phyloP scores from a whole-genome alignment of 2,888 invertebrate species.

The Eupithecia inturbata region DNA sequence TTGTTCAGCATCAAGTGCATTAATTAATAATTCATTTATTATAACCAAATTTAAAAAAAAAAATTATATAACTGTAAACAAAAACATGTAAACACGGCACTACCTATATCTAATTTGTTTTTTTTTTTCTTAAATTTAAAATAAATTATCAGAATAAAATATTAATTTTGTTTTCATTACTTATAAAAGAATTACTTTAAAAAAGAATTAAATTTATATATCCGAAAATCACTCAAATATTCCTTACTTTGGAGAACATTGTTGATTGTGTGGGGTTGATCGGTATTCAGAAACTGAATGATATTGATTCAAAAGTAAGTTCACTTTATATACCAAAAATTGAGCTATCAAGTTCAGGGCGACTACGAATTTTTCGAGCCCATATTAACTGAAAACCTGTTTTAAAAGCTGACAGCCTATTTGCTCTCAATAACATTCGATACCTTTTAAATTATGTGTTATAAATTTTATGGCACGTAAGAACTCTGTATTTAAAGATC shows the following conservation, averaged over 20 bases:
- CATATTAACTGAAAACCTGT: slow-evolving; percentile 36
- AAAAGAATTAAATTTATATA: background rate
- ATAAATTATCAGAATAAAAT: background rate
- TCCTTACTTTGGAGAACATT: slow-evolving; percentile 63
- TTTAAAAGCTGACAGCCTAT: slow-evolving; percentile 22
- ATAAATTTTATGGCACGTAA: background rate
- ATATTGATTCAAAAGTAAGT: slow-evolving; percentile 48
- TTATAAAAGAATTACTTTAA: background rate
- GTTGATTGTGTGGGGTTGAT: slow-evolving; percentile 50
- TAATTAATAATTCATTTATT: background rate
- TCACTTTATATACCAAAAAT: slow-evolving; percentile 61
- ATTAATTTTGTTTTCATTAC: background rate
- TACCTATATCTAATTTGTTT: background rate
- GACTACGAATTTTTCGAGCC: slow-evolving; percentile 39
- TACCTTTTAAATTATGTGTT: background rate
- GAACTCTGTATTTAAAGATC: too few species aligned
- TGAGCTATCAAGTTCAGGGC: slow-evolving; percentile 28
- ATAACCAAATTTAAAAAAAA: background rate
- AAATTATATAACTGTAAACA: too few species aligned
- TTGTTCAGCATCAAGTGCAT: background rate
- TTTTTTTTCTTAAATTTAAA: background rate
- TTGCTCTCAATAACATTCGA: slow-evolving; percentile 15
- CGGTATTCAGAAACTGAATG: slow-evolving; percentile 53
- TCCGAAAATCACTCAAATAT: background rate
- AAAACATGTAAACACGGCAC: background rate